Conservation (phyloP, 2,113 vertebrate species). For the Scomber scombrus region DNA sequence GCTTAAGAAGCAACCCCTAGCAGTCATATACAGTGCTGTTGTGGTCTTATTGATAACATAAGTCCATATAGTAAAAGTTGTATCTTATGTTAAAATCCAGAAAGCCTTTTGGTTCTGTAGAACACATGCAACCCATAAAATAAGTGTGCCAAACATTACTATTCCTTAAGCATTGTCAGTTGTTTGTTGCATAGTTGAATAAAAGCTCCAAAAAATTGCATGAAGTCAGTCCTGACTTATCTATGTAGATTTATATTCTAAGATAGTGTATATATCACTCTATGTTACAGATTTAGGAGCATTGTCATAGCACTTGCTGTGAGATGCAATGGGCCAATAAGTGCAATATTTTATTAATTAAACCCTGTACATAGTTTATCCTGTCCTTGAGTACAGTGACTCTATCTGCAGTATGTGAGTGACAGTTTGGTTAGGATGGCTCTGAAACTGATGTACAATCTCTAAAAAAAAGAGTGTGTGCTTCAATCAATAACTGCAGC, state of each 20-base stretch:
- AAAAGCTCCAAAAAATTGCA: constrained; percentile 86
- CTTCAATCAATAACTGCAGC: constrained; percentile 52
- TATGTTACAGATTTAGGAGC: constrained; percentile 84
- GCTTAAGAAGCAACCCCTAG: constrained; percentile 14
- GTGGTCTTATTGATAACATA: constrained; percentile 36
- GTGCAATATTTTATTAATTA: constrained; percentile 99
- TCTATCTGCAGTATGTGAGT: constrained; percentile 66
- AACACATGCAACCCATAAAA: constrained; percentile 23
- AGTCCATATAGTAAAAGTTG: constrained; percentile 13
- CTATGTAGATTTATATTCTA: constrained; percentile 86
- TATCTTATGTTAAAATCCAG: constrained; percentile 36
- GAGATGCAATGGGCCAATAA: constrained; percentile 98
- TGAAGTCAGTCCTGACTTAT: constrained; percentile 88
- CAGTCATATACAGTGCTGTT: constrained; percentile 14
- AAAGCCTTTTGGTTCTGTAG: constrained; percentile 40
- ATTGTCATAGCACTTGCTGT: constrained; percentile 86
- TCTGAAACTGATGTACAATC: constrained; percentile 56
- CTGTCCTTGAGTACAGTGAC: constrained; percentile 79
- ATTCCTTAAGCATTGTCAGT: constrained; percentile 51
- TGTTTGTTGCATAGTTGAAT: constrained; percentile 71
- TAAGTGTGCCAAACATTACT: constrained; percentile 73
- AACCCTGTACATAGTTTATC: constrained; percentile 92
- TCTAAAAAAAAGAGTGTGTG: constrained; percentile 36
- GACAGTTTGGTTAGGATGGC: constrained; percentile 44
- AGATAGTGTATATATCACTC: constrained; percentile 82